Evolutionary conservation across 2,797 vertebrate species (phyloP).

Genomic region (Amblyraja radiata): DNA sequence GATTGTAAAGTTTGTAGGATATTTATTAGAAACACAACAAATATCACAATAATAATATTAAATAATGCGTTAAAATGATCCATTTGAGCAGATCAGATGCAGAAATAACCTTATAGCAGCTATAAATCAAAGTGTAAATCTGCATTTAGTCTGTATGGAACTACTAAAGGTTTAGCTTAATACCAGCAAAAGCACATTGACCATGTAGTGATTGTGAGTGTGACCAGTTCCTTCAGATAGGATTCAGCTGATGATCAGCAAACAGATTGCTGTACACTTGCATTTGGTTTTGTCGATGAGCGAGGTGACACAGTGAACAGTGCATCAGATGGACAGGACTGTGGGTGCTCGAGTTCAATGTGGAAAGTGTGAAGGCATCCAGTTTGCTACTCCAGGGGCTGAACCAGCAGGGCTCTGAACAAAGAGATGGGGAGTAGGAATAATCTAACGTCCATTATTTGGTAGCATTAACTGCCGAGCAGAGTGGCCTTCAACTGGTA

Average conservation of each 20-base stretch:
- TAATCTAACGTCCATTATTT: no score
- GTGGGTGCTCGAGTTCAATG: background rate
- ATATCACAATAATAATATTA: constrained; percentile 1
- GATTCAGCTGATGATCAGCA: background rate
- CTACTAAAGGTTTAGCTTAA: background rate
- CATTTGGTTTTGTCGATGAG: background rate
- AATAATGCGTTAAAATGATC: background rate
- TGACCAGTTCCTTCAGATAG: background rate
- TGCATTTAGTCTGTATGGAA: background rate
- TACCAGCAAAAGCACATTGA: background rate
- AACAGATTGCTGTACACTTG: background rate
- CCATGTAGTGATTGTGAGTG: background rate
- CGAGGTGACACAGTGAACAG: background rate
- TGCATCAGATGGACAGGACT: background rate
- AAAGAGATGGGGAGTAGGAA: no score
- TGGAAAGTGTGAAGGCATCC: background rate
- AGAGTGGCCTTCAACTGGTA: no score
- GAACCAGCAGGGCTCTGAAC: no score
- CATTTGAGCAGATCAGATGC: background rate
- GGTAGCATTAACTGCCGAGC: no score
- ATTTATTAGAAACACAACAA: constrained; percentile 30
- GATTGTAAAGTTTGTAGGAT: background rate
- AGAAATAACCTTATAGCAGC: background rate
- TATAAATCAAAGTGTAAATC: background rate
- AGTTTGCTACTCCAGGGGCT: background rate